Conservation (phyloP, 1,140 invertebrate genomes). For the Eubasilissa regina region DNA sequence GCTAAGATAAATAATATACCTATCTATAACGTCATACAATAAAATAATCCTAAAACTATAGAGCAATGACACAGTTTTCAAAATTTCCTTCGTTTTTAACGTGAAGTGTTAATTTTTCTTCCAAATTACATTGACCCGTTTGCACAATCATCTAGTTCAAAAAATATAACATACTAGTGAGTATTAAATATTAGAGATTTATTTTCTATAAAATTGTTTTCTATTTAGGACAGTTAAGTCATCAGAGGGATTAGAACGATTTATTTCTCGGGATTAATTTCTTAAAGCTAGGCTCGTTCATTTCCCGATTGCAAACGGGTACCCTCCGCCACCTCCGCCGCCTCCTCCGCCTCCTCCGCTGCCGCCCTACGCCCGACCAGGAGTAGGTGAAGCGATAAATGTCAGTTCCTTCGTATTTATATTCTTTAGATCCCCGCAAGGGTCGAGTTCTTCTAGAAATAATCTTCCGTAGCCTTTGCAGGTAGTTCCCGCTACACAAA, state of each 20-base stretch:
- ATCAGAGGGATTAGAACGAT: neutral
- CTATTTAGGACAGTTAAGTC: neutral
- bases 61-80: no score
- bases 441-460: neutral
- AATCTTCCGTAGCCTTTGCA: no score
- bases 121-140: no score
- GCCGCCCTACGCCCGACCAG: neutral
- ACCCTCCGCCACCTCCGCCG: neutral
- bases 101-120: no score
- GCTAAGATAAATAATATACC: no score
- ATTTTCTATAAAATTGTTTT: neutral
- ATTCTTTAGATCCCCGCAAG: constrained; percentile 5
- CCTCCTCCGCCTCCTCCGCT: neutral
- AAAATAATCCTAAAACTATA: no score
- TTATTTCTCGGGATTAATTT: constrained; percentile 27
- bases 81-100: no score
- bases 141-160: no score
- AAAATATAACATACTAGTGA: no score
- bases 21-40: no score
- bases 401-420: constrained; percentile 2
- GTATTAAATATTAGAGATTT: no score
- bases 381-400: neutral
- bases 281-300: constrained; percentile 7
- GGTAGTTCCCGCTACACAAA: no score
- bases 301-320: constrained; percentile 4